Evolutionary conservation across 2,797 vertebrate species (phyloP).

Genomic region (Sphenodon punctatus): DNA sequence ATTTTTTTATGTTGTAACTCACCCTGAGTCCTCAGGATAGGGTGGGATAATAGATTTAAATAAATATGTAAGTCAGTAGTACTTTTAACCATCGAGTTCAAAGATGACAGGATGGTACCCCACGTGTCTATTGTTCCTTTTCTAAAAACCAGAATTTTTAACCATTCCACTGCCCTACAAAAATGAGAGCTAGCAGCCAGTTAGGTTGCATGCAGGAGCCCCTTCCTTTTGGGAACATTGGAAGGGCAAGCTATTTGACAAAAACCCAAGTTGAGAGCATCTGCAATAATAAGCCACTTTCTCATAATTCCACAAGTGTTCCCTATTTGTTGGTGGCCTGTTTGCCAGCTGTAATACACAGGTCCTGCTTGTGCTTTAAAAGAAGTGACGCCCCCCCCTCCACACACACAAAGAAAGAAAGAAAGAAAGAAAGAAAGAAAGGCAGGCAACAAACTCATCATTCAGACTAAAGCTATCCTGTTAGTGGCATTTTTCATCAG

Average conservation of each 20-base stretch:
- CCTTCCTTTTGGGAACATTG: neutral
- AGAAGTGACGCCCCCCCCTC: too few species aligned
- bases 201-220: neutral
- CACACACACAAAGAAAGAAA: neutral
- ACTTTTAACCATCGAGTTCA: too few species aligned
- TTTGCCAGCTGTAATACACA: neutral
- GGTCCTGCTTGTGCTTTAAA: neutral
- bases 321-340: neutral
- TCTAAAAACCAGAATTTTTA: neutral
- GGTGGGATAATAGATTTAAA: too few species aligned
- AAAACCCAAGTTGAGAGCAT: neutral
- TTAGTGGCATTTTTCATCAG: neutral
- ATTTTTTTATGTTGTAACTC: too few species aligned
- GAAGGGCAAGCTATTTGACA: neutral
- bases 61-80: too few species aligned
- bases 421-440: neutral
- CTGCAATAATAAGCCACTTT: neutral
- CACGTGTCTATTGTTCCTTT: neutral
- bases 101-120: too few species aligned
- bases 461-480: neutral
- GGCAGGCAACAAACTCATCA: neutral
- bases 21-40: too few species aligned
- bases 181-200: neutral
- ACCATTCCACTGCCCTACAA: neutral
- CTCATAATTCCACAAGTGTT: neutral